Evolutionary conservation across 2,113 vertebrate species (phyloP).

Genomic region (Ictidomys tridecemlineatus): DNA sequence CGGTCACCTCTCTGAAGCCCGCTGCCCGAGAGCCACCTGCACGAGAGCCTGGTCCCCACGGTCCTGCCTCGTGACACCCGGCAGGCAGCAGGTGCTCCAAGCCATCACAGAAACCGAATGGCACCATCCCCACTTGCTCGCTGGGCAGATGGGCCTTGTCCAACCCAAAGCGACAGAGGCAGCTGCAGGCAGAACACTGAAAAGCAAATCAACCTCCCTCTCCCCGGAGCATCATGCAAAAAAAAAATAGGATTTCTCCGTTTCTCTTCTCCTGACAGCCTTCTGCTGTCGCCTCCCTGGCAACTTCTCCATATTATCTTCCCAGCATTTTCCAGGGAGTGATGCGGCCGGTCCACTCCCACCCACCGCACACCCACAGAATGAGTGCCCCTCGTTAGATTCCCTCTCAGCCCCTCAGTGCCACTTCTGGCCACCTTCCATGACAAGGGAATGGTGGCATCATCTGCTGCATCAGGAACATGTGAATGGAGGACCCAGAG

Average conservation of each 20-base stretch:
- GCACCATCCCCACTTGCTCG: background rate
- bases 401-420: background rate
- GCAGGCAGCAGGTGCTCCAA: background rate
- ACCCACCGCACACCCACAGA: background rate
- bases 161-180: conserved; percentile 11
- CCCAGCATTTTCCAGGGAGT: background rate
- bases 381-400: background rate
- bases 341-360: background rate
- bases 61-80: background rate
- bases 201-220: conserved; percentile 31
- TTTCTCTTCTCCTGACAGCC: conserved; percentile 38
- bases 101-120: background rate
- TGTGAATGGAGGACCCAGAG: background rate
- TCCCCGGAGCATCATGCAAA: background rate
- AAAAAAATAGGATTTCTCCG: background rate
- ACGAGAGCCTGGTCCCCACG: background rate
- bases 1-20: background rate
- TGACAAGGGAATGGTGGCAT: background rate
- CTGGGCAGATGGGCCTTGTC: conserved; percentile 18
- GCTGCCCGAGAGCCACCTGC: background rate
- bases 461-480: background rate
- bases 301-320: background rate
- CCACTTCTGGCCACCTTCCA: background rate
- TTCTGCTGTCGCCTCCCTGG: conserved; percentile 48
- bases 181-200: conserved; percentile 4